Evolutionary conservation across 2,113 vertebrate genomes (phyloP), one percentile per base, ranked within the genome.

Genomic region (Tetrax tetrax): DNA sequence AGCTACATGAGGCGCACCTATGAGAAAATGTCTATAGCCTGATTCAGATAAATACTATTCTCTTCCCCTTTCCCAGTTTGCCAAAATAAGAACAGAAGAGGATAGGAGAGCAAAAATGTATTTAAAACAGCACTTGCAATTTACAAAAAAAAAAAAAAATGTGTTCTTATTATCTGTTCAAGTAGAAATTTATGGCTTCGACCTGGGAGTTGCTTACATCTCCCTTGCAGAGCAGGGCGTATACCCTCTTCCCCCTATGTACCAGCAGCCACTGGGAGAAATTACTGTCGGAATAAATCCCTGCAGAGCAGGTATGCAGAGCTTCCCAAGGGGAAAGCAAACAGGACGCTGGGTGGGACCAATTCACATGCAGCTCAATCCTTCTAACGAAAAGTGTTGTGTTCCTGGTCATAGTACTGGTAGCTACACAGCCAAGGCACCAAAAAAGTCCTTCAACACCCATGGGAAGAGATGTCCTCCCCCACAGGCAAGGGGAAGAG

Each of bases 151-250:
- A 41, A 69, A 35, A 3, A 69, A 35, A 43, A 69, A 35, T 3
- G 16, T 64, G 27, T 60, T 87, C 60, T 69, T 56, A 22, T 28
- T 68, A 45, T 43, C 29, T 25, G 14, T 94, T 93, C 92, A 96
- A 96, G 95, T 93, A 95, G 72, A 93, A 95, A 83, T 63, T 18
- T 90, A 95, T 96, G 96, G 96, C 96, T 96, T 96, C 93, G 90
- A 92, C 88, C 48, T 78, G 47, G 60, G 85, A 96, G 86, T 71
- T 45, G 51, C 31, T 75, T 38, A 37, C 68, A 51, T 25, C 82
- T 66, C 86, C 68, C 41, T 60, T 65, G 71, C 43, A 87, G 71
- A 92, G 29, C 7, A 47, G 14, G 31, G 22, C 38, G 43, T 9
- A 66, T n/a, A 11, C 28, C 14, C 16, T 50, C 41, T 69, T 45